Evolutionary conservation across 2,888 invertebrate genomes (phyloP), one percentile per base, ranked within the genome.

Genomic region (Sialis fuliginosa): DNA sequence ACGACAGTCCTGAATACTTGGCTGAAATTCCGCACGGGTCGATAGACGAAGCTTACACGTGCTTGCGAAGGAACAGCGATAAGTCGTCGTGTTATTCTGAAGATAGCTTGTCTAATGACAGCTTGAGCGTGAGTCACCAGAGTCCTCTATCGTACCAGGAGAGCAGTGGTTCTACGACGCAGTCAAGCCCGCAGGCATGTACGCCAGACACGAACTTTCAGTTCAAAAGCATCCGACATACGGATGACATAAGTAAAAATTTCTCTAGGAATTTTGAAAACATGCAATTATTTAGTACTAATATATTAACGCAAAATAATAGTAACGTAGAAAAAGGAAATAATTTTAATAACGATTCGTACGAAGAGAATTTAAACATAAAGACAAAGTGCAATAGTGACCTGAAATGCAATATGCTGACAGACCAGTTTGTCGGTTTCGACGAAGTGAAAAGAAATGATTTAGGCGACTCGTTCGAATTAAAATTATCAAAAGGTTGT

Each of bases 401-500:
- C 10, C 37, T 10, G 12, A 37, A 37, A 10, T n/a, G 12, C n/a
- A 12, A 12, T 10, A 10, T 12, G 12, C 12, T 37, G 37, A 37
- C 37, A 6, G 37, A 37, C 12, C n/a, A 12, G n/a, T 37, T 37
- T 10, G 37, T 37, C 12, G 37, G 12, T 37, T 6, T 12, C n/a
- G 12, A 37, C n/a, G 37, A 37, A 37, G n/a, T 37, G 12, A 37
- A 37, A 37, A 42, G 30, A 30, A 44, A 31, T 35, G 39, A 46
- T 31, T 13, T 42, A 9, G 42, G 39, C 39, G 66, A 69, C 39
- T 64, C 66, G 43, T 67, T 83, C 49, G 87, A 87, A 62, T 79
- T 88, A 0, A 80, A 83, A 22, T 61, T 89, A 30, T 85, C 86
- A 0, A 81, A 84, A 6, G 79, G 82, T 39, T 88, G 86, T 58